These are phyloP conservation scores for Mimas tiliae DNA, from an alignment of 2,888 invertebrate genomes.

Conservation along the genomic window DNA sequence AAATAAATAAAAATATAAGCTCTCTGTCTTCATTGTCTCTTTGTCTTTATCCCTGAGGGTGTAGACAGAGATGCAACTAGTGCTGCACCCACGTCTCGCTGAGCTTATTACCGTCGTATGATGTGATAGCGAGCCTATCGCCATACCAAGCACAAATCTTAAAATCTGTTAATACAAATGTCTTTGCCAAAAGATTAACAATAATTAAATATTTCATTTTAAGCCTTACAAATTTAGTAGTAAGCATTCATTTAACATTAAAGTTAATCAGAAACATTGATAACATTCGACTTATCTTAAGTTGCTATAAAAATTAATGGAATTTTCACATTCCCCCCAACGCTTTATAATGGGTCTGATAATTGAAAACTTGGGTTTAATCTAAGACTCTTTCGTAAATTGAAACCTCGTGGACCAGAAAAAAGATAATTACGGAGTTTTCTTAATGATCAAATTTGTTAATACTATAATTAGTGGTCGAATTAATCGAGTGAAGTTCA, in stretches of 20 bases:
- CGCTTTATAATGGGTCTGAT: slow-evolving; percentile 65
- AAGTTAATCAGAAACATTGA: slow-evolving; percentile 55
- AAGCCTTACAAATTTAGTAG: slow-evolving; percentile 36
- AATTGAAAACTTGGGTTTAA: slow-evolving; percentile 76
- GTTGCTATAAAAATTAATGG: slow-evolving; percentile 68
- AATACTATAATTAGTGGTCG: not conserved
- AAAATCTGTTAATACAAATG: not conserved
- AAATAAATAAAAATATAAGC: too few species aligned
- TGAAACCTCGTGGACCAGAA: slow-evolving; percentile 62
- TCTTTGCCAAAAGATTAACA: not conserved
- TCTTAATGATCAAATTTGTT: slow-evolving; percentile 39
- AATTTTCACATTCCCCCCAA: slow-evolving; percentile 53
- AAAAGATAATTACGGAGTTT: slow-evolving; percentile 57
- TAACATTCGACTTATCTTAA: slow-evolving; percentile 60
- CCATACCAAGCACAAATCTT: too few species aligned
- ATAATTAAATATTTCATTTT: not conserved
- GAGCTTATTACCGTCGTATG: too few species aligned
- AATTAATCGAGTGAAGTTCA: too few species aligned
- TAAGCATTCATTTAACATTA: slow-evolving; percentile 41
- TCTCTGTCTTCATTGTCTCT: too few species aligned
- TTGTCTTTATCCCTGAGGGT: too few species aligned
- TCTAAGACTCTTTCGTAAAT: slow-evolving; percentile 66
- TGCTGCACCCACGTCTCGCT: too few species aligned
- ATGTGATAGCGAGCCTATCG: too few species aligned
- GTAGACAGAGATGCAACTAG: too few species aligned